Percentiles rank a stretch among this genome's conserved stretches.
phyloP scores from a whole-genome alignment of 2,797 vertebrate species.

The Microctenopoma steveboyesi region DNA sequence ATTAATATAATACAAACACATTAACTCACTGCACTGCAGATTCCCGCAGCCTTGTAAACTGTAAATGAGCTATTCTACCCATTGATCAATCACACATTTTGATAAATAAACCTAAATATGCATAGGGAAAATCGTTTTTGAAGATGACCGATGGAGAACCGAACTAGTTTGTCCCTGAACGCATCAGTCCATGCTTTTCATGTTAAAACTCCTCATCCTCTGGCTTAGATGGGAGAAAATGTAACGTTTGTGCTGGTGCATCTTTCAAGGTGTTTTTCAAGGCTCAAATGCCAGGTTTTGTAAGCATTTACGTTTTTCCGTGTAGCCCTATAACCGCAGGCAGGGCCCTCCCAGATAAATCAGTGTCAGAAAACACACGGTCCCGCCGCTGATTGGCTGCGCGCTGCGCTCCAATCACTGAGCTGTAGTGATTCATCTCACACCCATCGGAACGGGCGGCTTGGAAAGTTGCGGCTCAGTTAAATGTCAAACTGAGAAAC shows the following conservation, averaged over 20 bases:
- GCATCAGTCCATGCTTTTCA: background rate
- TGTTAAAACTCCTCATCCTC: background rate
- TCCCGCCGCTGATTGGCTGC: conserved; percentile 73
- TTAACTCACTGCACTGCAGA: no score
- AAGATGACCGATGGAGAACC: no score
- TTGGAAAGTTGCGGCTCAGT: conserved; percentile 30
- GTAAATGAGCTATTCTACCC: no score
- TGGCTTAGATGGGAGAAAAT: background rate
- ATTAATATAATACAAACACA: no score
- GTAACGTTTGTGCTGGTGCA: background rate
- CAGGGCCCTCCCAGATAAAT: conserved; percentile 53
- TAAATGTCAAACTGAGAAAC: conserved; percentile 14
- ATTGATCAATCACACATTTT: no score
- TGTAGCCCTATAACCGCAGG: background rate
- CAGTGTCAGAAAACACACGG: conserved; percentile 60
- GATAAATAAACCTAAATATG: background rate
- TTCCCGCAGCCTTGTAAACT: no score
- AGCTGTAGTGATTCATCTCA: conserved; percentile 55
- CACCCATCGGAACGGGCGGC: conserved; percentile 35
- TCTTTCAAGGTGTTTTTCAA: background rate
- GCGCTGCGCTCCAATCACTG: conserved; percentile 68
- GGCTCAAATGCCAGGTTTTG: background rate
- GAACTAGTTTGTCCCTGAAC: background rate
- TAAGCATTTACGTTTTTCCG: background rate
- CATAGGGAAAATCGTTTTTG: background rate